Percentiles rank a stretch among this genome's conserved stretches.
Evolutionary conservation across 2,888 invertebrate species (phyloP).

Genomic region (Phortica magna): DNA sequence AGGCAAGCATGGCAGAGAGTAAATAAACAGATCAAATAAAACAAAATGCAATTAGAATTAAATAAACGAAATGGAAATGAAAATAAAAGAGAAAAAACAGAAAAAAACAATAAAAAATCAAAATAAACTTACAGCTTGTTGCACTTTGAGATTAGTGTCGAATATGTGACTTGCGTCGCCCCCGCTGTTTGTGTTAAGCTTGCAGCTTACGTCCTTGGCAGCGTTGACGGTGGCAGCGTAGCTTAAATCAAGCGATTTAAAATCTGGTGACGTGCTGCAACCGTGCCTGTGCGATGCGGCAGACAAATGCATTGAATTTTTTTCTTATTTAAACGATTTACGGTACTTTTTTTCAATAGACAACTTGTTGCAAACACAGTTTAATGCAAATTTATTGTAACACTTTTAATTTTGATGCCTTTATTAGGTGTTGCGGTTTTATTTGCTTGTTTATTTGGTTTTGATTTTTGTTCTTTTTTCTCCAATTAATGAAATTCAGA

Average conservation of each 20-base stretch:
- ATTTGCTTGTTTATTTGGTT: not conserved
- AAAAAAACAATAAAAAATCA: not conserved
- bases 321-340: not conserved
- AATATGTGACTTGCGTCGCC: not conserved
- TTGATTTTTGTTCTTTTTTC: not conserved
- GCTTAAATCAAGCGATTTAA: not conserved
- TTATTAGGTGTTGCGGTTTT: not conserved
- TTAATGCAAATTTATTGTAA: not conserved
- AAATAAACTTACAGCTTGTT: conserved; percentile 25
- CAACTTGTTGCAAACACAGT: not conserved
- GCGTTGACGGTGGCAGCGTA: not conserved
- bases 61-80: conserved; percentile 16
- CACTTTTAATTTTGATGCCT: not conserved
- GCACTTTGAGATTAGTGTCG: conserved; percentile 3
- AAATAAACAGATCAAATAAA: conserved; percentile 45
- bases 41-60: conserved; percentile 14
- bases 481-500: not conserved
- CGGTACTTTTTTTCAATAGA: not conserved
- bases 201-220: not conserved
- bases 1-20: conserved; percentile 11
- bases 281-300: not conserved
- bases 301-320: conserved; percentile 7
- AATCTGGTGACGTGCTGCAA: not conserved
- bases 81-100: conserved; percentile 19
- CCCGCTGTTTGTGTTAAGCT: not conserved